Percentiles rank a stretch among this genome's conserved stretches.
Conservation (phyloP, 2,113 vertebrate genomes). For the Bettongia penicillata region DNA sequence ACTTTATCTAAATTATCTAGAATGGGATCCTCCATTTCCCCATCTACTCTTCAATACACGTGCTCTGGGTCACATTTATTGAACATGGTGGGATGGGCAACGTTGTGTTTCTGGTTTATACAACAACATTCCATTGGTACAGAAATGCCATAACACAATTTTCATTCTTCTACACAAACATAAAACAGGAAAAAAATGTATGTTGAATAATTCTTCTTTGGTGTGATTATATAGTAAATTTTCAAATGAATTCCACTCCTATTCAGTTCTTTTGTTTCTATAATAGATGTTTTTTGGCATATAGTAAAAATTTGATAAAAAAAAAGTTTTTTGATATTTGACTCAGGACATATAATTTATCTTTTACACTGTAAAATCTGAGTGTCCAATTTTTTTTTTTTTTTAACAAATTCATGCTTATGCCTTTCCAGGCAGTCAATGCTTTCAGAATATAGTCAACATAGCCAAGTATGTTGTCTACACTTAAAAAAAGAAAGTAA, state of each 20-base stretch:
- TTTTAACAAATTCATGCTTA: constrained; percentile 17
- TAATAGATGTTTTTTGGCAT: constrained; percentile 10
- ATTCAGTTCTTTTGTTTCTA: constrained; percentile 6
- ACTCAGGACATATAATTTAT: not conserved
- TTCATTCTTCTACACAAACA: constrained; percentile 38
- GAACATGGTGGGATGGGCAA: constrained; percentile 55
- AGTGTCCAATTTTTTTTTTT: not conserved
- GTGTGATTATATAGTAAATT: constrained; percentile 6
- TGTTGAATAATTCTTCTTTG: not conserved
- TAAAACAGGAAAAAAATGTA: constrained; percentile 2
- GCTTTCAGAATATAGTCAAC: constrained; percentile 16
- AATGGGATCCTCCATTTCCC: constrained; percentile 68
- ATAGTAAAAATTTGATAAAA: not conserved
- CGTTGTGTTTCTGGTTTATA: not conserved
- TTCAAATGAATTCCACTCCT: constrained; percentile 14
- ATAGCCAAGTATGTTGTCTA: not conserved
- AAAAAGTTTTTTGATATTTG: not conserved
- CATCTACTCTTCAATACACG: constrained; percentile 45
- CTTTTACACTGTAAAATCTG: constrained; percentile 1
- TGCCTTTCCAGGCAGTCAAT: constrained; percentile 15
- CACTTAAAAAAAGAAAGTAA: constrained; percentile 9
- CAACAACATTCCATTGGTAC: constrained; percentile 45
- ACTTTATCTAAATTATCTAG: constrained; percentile 69
- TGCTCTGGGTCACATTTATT: constrained; percentile 40
- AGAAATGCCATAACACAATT: constrained; percentile 43